A percentile compares a stretch with the other conserved stretches of the same genome.
These are phyloP conservation scores for Adrianichthys oophorus DNA, from an alignment of 2,797 vertebrate species.

Conservation along the genomic window DNA sequence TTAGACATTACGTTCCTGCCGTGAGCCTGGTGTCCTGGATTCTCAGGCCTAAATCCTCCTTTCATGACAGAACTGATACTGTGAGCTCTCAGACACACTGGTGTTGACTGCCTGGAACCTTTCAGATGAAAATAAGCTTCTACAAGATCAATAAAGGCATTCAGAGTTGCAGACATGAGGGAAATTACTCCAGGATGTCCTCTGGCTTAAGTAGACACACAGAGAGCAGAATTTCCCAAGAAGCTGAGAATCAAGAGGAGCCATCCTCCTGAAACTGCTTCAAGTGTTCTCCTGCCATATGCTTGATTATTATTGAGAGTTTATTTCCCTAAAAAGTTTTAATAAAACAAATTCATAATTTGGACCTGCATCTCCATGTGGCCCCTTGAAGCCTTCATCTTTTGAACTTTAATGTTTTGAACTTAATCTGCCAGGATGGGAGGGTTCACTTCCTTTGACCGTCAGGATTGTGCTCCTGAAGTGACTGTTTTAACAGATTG, in stretches of 20 bases:
- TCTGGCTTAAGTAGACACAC: slow-evolving; percentile 35
- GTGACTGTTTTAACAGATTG: slow-evolving; percentile 32
- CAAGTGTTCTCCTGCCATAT: slow-evolving; percentile 6
- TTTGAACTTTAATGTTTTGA: slow-evolving; percentile 5
- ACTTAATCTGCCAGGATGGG: slow-evolving; percentile 25
- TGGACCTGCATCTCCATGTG: slow-evolving; percentile 35
- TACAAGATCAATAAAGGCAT: slow-evolving; percentile 7
- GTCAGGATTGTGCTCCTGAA: slow-evolving; percentile 33
- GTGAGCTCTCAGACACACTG: too few species aligned
- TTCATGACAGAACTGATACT: too few species aligned
- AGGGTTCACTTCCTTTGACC: not conserved
- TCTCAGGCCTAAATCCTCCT: too few species aligned
- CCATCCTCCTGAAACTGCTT: not conserved
- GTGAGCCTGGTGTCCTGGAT: too few species aligned
- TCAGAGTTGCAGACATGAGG: slow-evolving; percentile 8
- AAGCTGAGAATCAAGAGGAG: slow-evolving; percentile 9
- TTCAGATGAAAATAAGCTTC: not conserved
- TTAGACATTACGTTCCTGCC: too few species aligned
- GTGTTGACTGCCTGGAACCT: too few species aligned
- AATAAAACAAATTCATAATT: slow-evolving; percentile 7
- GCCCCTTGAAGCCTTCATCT: slow-evolving; percentile 53
- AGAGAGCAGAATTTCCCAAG: slow-evolving; percentile 55
- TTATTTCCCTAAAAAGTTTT: slow-evolving; percentile 8
- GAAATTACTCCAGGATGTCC: slow-evolving; percentile 34
- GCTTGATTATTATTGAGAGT: slow-evolving; percentile 7